Conservation (phyloP, 2,888 invertebrate genomes). For the Brenthis daphne region DNA sequence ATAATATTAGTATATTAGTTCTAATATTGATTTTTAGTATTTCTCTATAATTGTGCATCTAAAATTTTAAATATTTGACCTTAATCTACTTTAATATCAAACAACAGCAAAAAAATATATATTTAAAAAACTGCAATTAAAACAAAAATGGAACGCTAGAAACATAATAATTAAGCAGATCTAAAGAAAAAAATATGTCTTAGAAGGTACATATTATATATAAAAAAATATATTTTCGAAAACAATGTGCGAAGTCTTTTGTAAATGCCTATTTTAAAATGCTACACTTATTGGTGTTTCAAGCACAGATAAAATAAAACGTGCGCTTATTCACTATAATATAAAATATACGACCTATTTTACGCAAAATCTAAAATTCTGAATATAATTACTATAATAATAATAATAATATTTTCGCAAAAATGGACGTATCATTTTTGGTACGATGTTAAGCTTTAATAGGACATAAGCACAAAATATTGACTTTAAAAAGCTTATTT, state of each 20-base stretch:
- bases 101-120: too few relatives aligned
- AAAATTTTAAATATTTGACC: too few relatives aligned
- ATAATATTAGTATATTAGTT: too few relatives aligned
- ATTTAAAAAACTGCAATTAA: too few relatives aligned
- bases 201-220: background rate
- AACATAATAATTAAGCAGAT: too few relatives aligned
- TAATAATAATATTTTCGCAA: slow-evolving; percentile 42
- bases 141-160: too few relatives aligned
- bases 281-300: background rate
- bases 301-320: slow-evolving; percentile 15
- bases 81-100: too few relatives aligned
- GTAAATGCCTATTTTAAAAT: slow-evolving; percentile 3
- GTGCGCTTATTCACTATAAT: slow-evolving; percentile 12
- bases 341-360: slow-evolving; percentile 13
- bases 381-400: background rate
- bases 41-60: too few relatives aligned
- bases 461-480: slow-evolving; percentile 32
- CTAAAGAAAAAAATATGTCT: too few relatives aligned
- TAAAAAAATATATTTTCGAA: slow-evolving; percentile 3
- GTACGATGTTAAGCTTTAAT: slow-evolving; percentile 41
- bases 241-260: background rate
- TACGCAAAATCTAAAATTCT: slow-evolving; percentile 16
- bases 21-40: too few relatives aligned
- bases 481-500: slow-evolving; percentile 29
- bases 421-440: slow-evolving; percentile 56